Base-by-base conservation (phyloP, 2,113 vertebrate species). In the Tinamus guttatus region DNA sequence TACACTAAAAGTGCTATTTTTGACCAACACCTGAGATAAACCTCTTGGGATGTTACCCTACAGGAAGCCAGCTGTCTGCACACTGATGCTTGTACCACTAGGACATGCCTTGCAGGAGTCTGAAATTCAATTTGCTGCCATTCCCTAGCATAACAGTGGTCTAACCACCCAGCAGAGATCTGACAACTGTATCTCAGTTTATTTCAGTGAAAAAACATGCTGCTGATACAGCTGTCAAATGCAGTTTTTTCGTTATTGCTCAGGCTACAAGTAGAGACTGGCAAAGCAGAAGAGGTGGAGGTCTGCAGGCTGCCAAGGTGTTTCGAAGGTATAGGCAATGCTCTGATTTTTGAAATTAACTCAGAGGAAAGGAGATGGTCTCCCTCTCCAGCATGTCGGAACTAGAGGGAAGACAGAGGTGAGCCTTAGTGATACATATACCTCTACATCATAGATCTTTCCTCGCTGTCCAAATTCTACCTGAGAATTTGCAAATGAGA, bases 211-310 rank as follows among this genome's bases (percentile, higher is more conserved):
- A 90, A 76, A 81, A 94, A 89, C 36, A 83, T 65, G 64, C 71
- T 84, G 81, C 85, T 94, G 90, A 93, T 91, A 82, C 81, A 92
- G 80, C 92, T 92, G 91, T 83, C 79, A 94, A 94, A 92, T 74
- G 59, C 38, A 63, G 32, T 81, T 90, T 52, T 71, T 73, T 93
- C 88, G 88, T 93, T 95, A 85, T 81, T 87, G 77, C 85, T 93
- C 59, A 76, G 73, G 81, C 85, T 90, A 82, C 91, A 93, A 96
- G 96, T 54, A 95, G 77, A 94, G 87, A 73, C 60, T 88, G 89
- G 88, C 78, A 96, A 81, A 96, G 71, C 41, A 58, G 41, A 92
- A 95, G 64, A 85, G 60, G 25, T 71, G 32, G 56, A 90, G 30
- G 58, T 81, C 92, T 94, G 78, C 69, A 91, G 73, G 36, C 41